phyloP scores from a whole-genome alignment of 2,113 vertebrate species.

The Oreochromis niloticus region DNA sequence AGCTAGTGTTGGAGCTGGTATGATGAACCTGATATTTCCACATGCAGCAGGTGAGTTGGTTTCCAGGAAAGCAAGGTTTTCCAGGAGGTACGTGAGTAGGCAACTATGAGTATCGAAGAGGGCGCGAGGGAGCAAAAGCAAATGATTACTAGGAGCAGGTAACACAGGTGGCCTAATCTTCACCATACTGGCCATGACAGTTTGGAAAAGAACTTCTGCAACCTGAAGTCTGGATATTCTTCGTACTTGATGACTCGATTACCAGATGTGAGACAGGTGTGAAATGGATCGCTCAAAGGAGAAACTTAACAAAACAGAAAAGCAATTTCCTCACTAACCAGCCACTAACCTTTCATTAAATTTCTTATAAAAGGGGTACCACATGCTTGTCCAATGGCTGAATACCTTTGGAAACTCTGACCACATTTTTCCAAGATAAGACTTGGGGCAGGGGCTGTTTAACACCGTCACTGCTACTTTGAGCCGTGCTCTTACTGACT shows the following conservation, averaged over 20 bases:
- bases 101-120: not conserved
- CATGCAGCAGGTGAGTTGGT: not conserved
- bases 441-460: not conserved
- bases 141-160: not conserved
- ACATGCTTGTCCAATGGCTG: not conserved
- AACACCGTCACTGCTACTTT: not conserved
- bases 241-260: not conserved
- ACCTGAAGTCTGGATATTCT: not conserved
- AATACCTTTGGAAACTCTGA: not conserved
- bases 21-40: not conserved
- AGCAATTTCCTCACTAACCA: not conserved
- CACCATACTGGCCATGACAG: not conserved
- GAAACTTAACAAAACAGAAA: not conserved
- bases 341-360: not conserved
- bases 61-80: not conserved
- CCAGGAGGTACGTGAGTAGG: not conserved
- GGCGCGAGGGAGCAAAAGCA: not conserved
- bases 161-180: not conserved
- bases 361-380: not conserved
- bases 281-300: not conserved
- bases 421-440: not conserved
- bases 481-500: not conserved
- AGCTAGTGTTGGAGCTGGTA: not conserved
- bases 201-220: not conserved
- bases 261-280: not conserved